These are phyloP conservation scores for Plebejus argus DNA, from an alignment of 2,888 invertebrate species.

Conservation along the genomic window DNA sequence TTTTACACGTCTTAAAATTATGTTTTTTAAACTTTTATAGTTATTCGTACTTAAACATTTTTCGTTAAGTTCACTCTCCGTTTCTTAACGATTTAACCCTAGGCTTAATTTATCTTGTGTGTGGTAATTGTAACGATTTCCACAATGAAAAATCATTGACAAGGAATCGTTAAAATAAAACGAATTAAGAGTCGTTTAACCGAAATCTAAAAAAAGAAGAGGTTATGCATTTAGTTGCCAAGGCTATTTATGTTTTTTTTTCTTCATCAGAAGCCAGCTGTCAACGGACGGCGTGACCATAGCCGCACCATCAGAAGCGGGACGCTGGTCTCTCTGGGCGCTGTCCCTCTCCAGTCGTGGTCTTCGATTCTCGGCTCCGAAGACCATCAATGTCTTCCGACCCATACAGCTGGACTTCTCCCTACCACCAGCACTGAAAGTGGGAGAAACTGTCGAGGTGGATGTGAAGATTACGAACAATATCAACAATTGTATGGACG, in stretches of 20 bases:
- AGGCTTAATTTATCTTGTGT: no score
- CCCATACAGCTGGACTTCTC: slow-evolving; percentile 83
- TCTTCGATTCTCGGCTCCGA: slow-evolving; percentile 79
- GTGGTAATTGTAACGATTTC: no score
- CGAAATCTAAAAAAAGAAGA: no score
- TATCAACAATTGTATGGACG: slow-evolving; percentile 85
- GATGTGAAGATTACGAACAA: slow-evolving; percentile 85
- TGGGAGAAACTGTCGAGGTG: slow-evolving; percentile 84
- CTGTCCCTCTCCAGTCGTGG: slow-evolving; percentile 78
- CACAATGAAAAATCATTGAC: no score
- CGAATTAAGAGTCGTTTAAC: no score
- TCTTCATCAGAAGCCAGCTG: slow-evolving; percentile 70
- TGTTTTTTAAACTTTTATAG: no score
- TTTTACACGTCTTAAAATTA: no score
- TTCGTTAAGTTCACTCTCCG: no score
- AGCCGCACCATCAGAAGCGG: slow-evolving; percentile 82
- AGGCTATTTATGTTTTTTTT: background rate
- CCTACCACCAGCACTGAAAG: slow-evolving; percentile 80
- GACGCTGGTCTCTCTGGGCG: slow-evolving; percentile 84
- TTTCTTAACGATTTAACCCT: no score
- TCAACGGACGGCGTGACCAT: slow-evolving; percentile 82
- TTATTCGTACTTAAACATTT: no score
- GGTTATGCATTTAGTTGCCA: no score
- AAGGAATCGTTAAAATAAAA: no score
- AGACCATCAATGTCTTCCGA: slow-evolving; percentile 82